These are phyloP conservation scores for Uria lomvia DNA, from an alignment of 2,113 vertebrate species.

Conservation along the genomic window DNA sequence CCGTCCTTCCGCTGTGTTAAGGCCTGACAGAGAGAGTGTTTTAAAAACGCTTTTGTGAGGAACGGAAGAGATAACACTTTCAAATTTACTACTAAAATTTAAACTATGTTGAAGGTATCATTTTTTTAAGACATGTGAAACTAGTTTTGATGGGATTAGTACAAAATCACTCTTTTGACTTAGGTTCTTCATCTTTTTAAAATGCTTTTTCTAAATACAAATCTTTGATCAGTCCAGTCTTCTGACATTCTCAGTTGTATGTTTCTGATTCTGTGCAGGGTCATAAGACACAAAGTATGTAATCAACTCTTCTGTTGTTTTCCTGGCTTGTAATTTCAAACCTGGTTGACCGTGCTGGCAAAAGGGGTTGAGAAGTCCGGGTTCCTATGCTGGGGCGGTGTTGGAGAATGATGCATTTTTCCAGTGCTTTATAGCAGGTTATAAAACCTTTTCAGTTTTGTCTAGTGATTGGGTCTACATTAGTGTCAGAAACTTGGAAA, in stretches of 20 bases:
- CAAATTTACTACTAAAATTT: neutral
- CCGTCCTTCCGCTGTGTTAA: neutral
- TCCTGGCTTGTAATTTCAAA: neutral
- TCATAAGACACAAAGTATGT: neutral
- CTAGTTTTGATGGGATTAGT: neutral
- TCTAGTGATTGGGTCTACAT: neutral
- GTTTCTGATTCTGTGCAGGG: neutral
- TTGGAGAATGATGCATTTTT: neutral
- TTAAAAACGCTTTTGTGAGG: neutral
- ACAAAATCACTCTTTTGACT: neutral
- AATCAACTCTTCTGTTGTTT: neutral
- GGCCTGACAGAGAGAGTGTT: neutral
- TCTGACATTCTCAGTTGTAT: neutral
- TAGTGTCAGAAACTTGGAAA: neutral
- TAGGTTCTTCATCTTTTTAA: neutral
- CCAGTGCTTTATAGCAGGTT: neutral
- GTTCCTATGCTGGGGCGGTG: neutral
- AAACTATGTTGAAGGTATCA: neutral
- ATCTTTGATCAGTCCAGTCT: neutral
- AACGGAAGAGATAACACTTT: neutral
- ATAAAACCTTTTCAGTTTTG: neutral
- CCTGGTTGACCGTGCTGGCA: neutral
- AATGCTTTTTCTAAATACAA: neutral
- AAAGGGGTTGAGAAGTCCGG: neutral
- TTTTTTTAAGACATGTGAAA: neutral